Evolutionary conservation across 2,888 invertebrate genomes (phyloP).

Genomic region (Leucania comma): DNA sequence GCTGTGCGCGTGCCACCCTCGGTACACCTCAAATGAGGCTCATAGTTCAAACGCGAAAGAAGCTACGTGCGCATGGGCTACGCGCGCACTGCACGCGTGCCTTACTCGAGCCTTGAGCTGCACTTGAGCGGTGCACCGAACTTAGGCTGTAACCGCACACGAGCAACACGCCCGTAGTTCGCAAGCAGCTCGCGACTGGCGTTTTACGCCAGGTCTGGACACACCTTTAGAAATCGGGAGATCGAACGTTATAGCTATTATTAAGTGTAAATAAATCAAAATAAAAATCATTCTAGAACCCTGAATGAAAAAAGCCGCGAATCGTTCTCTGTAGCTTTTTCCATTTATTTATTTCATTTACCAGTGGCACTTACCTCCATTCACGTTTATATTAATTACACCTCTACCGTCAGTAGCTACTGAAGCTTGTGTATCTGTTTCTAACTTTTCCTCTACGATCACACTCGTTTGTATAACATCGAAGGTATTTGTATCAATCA

Average conservation of each 20-base stretch:
- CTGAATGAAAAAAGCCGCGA: background rate
- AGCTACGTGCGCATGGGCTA: too few species aligned
- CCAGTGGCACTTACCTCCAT: constrained; percentile 67
- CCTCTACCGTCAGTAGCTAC: constrained; percentile 72
- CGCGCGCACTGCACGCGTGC: too few species aligned
- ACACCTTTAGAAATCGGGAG: background rate
- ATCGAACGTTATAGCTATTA: background rate
- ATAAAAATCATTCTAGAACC: background rate
- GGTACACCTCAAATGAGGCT: too few species aligned
- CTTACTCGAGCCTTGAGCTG: too few species aligned
- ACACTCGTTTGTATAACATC: constrained; percentile 73
- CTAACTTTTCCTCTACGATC: constrained; percentile 69
- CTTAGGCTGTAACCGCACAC: too few species aligned
- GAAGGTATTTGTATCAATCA: constrained; percentile 60
- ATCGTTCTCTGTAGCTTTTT: background rate
- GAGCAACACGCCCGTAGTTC: too few species aligned
- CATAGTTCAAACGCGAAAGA: too few species aligned
- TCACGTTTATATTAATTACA: constrained; percentile 69
- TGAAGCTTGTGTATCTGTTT: constrained; percentile 64
- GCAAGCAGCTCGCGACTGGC: too few species aligned
- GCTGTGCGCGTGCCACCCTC: too few species aligned
- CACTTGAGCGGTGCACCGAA: too few species aligned
- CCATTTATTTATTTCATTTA: background rate
- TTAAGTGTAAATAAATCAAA: background rate
- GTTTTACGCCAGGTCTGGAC: too few species aligned